Percentiles rank a stretch among this genome's conserved stretches.
Evolutionary conservation across 2,113 vertebrate species (phyloP).

Genomic region (Chroicocephalus ridibundus): DNA sequence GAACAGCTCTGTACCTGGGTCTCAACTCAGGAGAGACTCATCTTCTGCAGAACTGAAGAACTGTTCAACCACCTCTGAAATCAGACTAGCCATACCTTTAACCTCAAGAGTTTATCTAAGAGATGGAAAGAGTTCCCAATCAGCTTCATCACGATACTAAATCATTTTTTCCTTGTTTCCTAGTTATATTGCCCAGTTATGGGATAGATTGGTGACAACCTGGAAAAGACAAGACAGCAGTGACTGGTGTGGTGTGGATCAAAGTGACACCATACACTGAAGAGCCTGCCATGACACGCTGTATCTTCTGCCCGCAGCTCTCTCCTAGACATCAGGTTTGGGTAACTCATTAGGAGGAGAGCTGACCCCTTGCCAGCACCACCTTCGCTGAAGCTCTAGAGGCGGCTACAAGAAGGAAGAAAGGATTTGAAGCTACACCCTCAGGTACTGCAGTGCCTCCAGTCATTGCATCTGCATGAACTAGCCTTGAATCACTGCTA

Average conservation of each 20-base stretch:
- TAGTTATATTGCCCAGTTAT: background rate
- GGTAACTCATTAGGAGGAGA: background rate
- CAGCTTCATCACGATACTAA: background rate
- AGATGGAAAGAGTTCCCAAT: background rate
- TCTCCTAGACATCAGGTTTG: background rate
- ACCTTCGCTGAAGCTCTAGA: background rate
- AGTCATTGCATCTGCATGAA: background rate
- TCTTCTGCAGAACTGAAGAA: background rate
- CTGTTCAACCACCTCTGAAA: background rate
- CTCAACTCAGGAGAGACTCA: background rate
- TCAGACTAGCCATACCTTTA: background rate
- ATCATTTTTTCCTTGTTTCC: background rate
- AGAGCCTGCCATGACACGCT: background rate
- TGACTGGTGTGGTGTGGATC: background rate
- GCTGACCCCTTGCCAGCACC: background rate
- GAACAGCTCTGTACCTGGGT: fast-evolving
- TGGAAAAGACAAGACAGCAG: background rate
- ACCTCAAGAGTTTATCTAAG: background rate
- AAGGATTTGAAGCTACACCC: background rate
- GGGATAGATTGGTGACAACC: background rate
- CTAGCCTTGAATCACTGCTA: background rate
- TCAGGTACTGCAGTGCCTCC: background rate
- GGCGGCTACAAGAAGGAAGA: background rate
- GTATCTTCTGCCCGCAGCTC: background rate
- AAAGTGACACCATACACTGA: background rate